Evolutionary conservation across 1,140 invertebrate genomes (phyloP), one percentile per base, ranked within the genome.

Genomic region (Rhizoglyphus robini): DNA sequence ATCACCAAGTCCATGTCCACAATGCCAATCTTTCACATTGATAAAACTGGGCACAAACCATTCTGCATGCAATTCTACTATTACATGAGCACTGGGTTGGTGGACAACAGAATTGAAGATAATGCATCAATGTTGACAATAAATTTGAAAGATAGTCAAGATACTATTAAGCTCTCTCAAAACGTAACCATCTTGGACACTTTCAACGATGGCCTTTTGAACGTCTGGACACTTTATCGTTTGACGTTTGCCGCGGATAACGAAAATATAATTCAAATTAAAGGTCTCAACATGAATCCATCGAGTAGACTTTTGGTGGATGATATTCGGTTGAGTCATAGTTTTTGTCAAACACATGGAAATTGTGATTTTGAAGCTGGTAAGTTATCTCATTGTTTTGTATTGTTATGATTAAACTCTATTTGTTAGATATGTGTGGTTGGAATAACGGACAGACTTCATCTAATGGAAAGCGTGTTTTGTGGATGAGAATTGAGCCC

Each of bases 311-410:
- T 60, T 1, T 3, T 32, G 3, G 13, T 60, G 15, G 58, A 60
- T 27, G 58, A 60, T 46, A 29, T 60, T 27, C 13, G 11, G 13
- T 1, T 60, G 2, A 60, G 15, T 20, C 27, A 8, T 11, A 11
- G 1, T 2, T 3, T 1, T n/a, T 60, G 58, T 27, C 11, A 2
- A 27, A 27, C 4, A 31, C 18, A 65, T 65, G 71, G 70, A 18
- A 29, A 67, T 32, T 71, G 71, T 36, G 71, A 71, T 51, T 71
- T 71, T 57, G 67, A 70, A 11, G 31, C 8, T 41, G 36, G 36
- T 41, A 41, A 41, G 36, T 41, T 41, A 11, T 41, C 8, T 3
- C 31, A 64, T 5, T n/a, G n/a, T n/a, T n/a, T n/a, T n/a, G n/a
- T 41, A 8, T 11, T 11, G 18, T 41, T 41, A 41, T 41, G 8